Percentiles rank a stretch among this genome's conserved stretches.
These are phyloP conservation scores for Cavia porcellus DNA, from an alignment of 2,113 vertebrate species.

Conservation along the genomic window DNA sequence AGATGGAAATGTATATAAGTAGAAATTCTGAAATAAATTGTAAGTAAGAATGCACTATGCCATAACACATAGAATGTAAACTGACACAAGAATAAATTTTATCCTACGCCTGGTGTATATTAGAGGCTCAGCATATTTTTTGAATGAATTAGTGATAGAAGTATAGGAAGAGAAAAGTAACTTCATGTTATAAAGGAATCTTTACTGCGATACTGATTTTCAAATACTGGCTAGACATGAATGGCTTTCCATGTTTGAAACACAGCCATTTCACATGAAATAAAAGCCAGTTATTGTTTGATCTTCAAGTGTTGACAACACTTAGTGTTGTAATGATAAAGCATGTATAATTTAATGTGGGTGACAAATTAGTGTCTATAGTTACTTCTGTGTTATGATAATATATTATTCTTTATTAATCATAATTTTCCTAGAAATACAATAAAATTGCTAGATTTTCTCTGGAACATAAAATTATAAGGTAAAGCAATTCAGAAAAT, in stretches of 20 bases:
- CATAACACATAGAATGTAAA: neutral
- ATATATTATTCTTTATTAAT: neutral
- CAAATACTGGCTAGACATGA: neutral
- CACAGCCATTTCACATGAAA: neutral
- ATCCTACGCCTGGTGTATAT: neutral
- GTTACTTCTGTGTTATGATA: neutral
- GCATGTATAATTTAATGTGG: neutral
- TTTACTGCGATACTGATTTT: neutral
- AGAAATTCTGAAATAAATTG: neutral
- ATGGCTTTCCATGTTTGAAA: neutral
- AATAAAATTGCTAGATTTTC: slow-evolving; percentile 5
- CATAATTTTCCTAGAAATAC: slow-evolving; percentile 29
- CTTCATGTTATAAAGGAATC: neutral
- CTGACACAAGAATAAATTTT: neutral
- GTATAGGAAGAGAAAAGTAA: neutral
- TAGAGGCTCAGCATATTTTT: neutral
- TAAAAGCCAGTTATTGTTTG: slow-evolving; percentile 19
- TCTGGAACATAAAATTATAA: neutral
- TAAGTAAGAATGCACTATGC: neutral
- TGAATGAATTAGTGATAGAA: slow-evolving; percentile 42
- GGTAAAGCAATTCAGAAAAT: neutral
- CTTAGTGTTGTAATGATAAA: neutral
- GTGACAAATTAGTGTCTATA: slow-evolving; percentile 20
- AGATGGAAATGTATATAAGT: neutral
- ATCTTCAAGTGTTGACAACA: neutral